Evolutionary conservation across 2,888 invertebrate species (phyloP), one percentile per base, ranked within the genome.

Genomic region (Hyles lineata): DNA sequence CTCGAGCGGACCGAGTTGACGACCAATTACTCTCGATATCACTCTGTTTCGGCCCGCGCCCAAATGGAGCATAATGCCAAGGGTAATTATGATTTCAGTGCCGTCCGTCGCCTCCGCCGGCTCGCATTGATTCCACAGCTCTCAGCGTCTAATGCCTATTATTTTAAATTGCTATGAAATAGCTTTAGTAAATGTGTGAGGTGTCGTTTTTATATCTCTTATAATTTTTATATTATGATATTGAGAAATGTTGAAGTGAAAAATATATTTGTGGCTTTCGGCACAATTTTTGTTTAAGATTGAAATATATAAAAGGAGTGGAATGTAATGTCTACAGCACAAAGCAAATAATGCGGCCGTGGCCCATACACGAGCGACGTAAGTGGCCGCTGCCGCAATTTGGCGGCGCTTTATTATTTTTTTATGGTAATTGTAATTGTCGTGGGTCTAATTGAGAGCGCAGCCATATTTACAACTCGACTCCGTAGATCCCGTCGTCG

Each of bases 41-140:
- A 94, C 92, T 94, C 89, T 85, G 92, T 89, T 92, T 90, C 87
- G 90, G 86, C 83, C 84, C 83, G 90, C 83, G 82, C 89, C 92
- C 92, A 93, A 94, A 94, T 94, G 94, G 93, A 90, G 88, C 88
- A 93, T 94, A 93, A 93, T 94, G 90, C 92, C 90, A 90, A 92
- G 91, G 89, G 92, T 93, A 93, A 94, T 94, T 94, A 94, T 94
- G 93, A 90, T 85, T 91, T 87, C 90, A 90, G 89, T 83, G 81
- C 80, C 84, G 80, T 74, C 79, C 80, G 77, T 76, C 82, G 84
- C 81, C 83, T 75, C 80, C 82, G 80, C 81, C 81, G 76, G 79
- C 86, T 86, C 83, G 79, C 87, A 83, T 85, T 83, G 82, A 88
- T 86, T 89, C 86, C 80, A 83, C 79, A 81, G 85, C 85, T 88